Base-by-base conservation (phyloP, 2,888 invertebrate genomes). In the Yponomeuta evonymella region DNA sequence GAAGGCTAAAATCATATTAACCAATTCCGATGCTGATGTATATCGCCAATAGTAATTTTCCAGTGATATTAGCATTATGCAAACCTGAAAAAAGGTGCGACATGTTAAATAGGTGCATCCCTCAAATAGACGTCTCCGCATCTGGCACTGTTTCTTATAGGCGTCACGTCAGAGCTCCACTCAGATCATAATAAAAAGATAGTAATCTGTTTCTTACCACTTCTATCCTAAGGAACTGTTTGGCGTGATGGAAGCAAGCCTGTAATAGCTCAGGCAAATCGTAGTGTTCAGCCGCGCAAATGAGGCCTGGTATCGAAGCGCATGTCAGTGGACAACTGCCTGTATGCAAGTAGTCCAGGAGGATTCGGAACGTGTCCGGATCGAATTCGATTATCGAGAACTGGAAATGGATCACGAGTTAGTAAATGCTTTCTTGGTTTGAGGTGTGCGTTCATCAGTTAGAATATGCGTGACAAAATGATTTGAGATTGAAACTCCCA, bases 41-140 rank as follows among this genome's bases (percentile, higher is more conserved):
- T 98, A 98, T 74, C 98, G 94, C 98, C 98, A 98, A 86, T 97
- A 98, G 88, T 98, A 98, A 86, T 98, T 98, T 87, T 98, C 98
- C 83, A 98, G 90, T 66, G 97, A 96, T 86, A 96, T 96, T 72
- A 98, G 93, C 98, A 98, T 98, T 75, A 95, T 95, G 88, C 98
- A 98, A n/a, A 95, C 95, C 95, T 96, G 85, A 62, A 77, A 77
- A 23, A 58, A 48, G 43, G 43, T 43, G 43, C 8, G 43, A 8
- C 43, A 6, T 43, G 43, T 43, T 43, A 43, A 43, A 43, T 43
- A 1, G 43, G 43, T 43, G 9, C 43, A 43, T 43, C 43, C 43
- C 43, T 43, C 43, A 5, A 43, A 8, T 43, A 43, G 43, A 43
- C 8, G 43, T 6, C 43, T 43, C 43, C 43, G 2, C 5, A 36